Evolutionary conservation across 37 sponge, comb jelly and placozoan genomes (phyloP).

Genomic region (Ianthella basta): DNA sequence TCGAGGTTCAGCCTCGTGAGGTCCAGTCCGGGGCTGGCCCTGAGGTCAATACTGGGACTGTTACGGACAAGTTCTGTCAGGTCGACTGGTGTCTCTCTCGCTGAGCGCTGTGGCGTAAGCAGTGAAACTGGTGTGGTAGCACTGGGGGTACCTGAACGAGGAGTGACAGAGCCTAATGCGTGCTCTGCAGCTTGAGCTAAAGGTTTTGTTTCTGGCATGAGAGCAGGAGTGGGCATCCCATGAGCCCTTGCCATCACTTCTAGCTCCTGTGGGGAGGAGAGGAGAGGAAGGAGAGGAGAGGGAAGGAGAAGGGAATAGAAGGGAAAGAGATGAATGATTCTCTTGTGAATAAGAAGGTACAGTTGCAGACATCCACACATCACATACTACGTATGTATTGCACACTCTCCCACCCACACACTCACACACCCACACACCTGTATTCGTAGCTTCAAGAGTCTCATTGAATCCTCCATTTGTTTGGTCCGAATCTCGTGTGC

Average conservation of each 20-base stretch:
- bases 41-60: constrained; percentile 43
- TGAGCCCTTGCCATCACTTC: constrained; percentile 85
- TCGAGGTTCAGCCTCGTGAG: constrained; percentile 68
- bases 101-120: constrained; percentile 19
- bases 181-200: constrained; percentile 80
- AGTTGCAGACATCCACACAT: constrained; percentile 3
- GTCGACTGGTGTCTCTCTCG: constrained; percentile 25
- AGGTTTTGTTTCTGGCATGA: constrained; percentile 75
- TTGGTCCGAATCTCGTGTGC: constrained; percentile 56
- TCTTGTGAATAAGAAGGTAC: no score
- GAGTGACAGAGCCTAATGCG: constrained; percentile 45
- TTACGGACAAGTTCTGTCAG: constrained; percentile 26
- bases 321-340: not conserved
- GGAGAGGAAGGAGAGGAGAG: not conserved
- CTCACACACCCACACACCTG: constrained; percentile 54
- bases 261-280: constrained; percentile 55
- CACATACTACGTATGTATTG: not conserved
- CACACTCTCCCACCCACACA: constrained; percentile 23
- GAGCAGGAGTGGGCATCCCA: constrained; percentile 79
- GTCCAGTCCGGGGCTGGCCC: constrained; percentile 71
- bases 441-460: constrained; percentile 75
- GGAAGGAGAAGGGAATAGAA: no score
- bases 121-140: not conserved
- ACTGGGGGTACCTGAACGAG: constrained; percentile 4
- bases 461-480: constrained; percentile 83